Percentiles rank a stretch among this genome's conserved stretches.
These are phyloP conservation scores for Polyergus mexicanus DNA, from an alignment of 1,140 invertebrate genomes.

Conservation along the genomic window DNA sequence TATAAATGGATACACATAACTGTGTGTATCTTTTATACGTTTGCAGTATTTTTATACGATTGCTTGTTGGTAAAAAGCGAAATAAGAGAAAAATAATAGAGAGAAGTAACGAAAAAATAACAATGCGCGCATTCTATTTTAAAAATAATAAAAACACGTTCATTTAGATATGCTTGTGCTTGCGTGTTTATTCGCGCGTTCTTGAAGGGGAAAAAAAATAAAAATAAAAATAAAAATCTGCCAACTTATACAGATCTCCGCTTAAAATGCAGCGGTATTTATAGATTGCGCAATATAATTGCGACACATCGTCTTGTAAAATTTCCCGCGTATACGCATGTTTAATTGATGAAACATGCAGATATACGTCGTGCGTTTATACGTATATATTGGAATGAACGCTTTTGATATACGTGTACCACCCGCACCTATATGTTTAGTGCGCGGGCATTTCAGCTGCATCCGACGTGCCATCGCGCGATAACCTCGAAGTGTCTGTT, in stretches of 20 bases:
- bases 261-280: not conserved
- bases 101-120: constrained; percentile 61
- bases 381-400: constrained; percentile 1
- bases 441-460: constrained; percentile 32
- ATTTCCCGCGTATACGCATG: not conserved
- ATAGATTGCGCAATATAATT: not conserved
- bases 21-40: not conserved
- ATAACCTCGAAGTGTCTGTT: constrained; percentile 67
- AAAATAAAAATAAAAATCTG: constrained; percentile 36
- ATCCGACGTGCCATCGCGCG: constrained; percentile 69
- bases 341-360: constrained; percentile 42
- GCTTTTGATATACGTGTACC: not conserved
- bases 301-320: not conserved
- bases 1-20: not conserved
- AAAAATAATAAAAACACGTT: constrained; percentile 34
- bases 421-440: not conserved
- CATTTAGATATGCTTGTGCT: constrained; percentile 46
- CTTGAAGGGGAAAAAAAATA: constrained; percentile 26
- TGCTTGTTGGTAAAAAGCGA: constrained; percentile 49
- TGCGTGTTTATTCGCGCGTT: constrained; percentile 22
- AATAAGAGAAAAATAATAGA: constrained; percentile 58
- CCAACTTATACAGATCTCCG: not conserved
- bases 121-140: constrained; percentile 31
- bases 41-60: constrained; percentile 37
- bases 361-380: not conserved